These are phyloP conservation scores for Physeter macrocephalus DNA, from an alignment of 2,113 vertebrate species.

Conservation along the genomic window DNA sequence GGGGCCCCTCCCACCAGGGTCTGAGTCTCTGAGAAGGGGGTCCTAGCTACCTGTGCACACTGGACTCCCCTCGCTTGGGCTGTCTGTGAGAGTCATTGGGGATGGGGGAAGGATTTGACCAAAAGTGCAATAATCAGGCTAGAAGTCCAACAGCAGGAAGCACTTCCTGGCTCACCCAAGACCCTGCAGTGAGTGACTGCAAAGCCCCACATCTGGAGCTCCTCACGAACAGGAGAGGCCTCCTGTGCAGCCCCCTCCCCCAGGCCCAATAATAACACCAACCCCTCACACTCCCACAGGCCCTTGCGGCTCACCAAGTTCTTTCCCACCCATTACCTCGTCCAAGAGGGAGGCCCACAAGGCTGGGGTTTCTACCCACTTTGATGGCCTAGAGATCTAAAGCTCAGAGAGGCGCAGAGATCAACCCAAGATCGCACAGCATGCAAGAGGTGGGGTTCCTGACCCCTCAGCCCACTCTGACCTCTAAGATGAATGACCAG, in stretches of 20 bases:
- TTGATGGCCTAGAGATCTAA: neutral
- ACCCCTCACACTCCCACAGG: neutral
- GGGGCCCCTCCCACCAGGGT: neutral
- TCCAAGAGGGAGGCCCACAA: neutral
- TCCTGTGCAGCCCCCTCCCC: neutral
- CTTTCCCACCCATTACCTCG: neutral
- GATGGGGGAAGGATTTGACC: neutral
- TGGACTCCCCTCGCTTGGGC: neutral
- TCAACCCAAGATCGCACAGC: conserved; percentile 6
- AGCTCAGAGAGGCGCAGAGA: conserved; percentile 3
- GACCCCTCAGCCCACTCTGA: neutral
- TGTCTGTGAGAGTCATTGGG: neutral
- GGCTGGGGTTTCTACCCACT: neutral
- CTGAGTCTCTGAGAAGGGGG: neutral
- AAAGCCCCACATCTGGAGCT: conserved; percentile 8
- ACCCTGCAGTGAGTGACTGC: neutral
- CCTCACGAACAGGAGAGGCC: neutral
- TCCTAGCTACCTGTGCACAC: neutral
- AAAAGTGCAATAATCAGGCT: neutral
- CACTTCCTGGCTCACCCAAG: neutral
- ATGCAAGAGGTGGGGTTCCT: neutral
- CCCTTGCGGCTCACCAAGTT: neutral
- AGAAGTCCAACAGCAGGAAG: neutral
- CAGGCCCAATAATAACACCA: neutral
- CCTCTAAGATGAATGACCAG: neutral